Base-by-base conservation (phyloP, 30 jellyfish, hydroid and myxozoan genomes). In the Haliclystus octoradiatus region DNA sequence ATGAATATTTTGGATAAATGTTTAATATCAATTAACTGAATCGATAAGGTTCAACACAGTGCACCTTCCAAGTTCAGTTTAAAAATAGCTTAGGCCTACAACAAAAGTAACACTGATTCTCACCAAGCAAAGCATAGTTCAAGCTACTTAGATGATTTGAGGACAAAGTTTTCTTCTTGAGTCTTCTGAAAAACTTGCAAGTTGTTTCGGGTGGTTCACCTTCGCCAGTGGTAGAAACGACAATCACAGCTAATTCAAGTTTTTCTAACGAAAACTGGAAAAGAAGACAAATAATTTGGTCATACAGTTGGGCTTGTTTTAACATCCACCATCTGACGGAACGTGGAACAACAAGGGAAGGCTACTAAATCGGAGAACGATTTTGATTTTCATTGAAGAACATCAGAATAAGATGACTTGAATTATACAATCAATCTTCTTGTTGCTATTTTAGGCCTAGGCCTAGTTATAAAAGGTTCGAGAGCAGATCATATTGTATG, bases 181-280 rank as follows among this genome's bases (percentile, higher is more conserved):
- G 30, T 62, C 95, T 71, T 77, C 95, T 52, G 73, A 69, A 60
- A 67, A 84, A 78, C 71, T 84, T 84, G 46, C 80, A 33, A 25
- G 92, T 92, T 25, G 93, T 84, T 28, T 84, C 95, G 9, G 95
- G 95, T 4, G 93, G 90, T 0, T 84, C 95, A 27, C 95, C 95
- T 61, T 84, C 95, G 64, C 95, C 95, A 66, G 95, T 84, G 65
- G 95, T 84, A 23, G 95, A 84, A 0, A 70, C 84, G 28, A 84
- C 93, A 76, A 84, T 76, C 31, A 84, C 93, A 68, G 69, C 93
- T 29, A 67, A 62, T 15, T 30, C 70, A 68, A 68, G 84, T 66
- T 84, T 78, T 25, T 32, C 52, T 5, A 84, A 35, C 34, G 83
- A 77, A 62, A 84, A 84, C 95, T 84, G 52, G 15, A 40, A 50